Evolutionary conservation across 2,888 invertebrate species (phyloP).

Genomic region (Drosophila neutralis): DNA sequence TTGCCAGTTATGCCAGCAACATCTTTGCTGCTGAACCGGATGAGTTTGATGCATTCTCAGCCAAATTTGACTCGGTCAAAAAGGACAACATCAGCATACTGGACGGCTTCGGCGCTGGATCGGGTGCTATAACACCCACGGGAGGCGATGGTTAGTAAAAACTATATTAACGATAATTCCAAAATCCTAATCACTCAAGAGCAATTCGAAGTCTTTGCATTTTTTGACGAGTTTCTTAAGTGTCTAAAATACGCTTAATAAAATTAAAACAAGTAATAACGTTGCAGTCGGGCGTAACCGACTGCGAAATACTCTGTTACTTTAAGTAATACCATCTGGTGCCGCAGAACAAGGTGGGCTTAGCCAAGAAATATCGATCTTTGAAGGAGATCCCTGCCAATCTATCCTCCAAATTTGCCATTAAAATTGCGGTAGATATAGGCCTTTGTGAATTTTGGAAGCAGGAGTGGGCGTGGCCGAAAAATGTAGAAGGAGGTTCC

Average conservation of each 20-base stretch:
- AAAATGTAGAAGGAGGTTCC: not conserved
- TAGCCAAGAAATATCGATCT: not conserved
- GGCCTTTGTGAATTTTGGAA: not conserved
- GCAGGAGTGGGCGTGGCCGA: not conserved
- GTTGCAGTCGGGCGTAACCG: not conserved
- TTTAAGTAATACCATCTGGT: not conserved
- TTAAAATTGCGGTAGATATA: not conserved
- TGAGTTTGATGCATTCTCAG: slow-evolving; percentile 94
- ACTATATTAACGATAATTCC: not conserved
- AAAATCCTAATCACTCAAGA: not conserved
- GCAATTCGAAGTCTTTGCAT: no score
- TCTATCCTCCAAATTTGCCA: not conserved
- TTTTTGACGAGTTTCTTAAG: not conserved
- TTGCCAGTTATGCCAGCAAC: slow-evolving; percentile 76
- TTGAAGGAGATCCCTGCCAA: not conserved
- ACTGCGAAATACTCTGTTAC: not conserved
- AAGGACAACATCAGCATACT: slow-evolving; percentile 84
- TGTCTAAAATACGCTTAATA: not conserved
- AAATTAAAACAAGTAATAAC: not conserved
- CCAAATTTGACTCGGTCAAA: slow-evolving; percentile 91
- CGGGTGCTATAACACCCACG: slow-evolving; percentile 82
- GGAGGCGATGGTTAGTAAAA: slow-evolving; percentile 81
- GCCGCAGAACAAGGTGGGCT: not conserved
- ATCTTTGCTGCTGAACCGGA: slow-evolving; percentile 86
- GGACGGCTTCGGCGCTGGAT: slow-evolving; percentile 83